These are phyloP conservation scores for Capitulum mitella DNA, from an alignment of 2,888 invertebrate species.

Conservation along the genomic window DNA sequence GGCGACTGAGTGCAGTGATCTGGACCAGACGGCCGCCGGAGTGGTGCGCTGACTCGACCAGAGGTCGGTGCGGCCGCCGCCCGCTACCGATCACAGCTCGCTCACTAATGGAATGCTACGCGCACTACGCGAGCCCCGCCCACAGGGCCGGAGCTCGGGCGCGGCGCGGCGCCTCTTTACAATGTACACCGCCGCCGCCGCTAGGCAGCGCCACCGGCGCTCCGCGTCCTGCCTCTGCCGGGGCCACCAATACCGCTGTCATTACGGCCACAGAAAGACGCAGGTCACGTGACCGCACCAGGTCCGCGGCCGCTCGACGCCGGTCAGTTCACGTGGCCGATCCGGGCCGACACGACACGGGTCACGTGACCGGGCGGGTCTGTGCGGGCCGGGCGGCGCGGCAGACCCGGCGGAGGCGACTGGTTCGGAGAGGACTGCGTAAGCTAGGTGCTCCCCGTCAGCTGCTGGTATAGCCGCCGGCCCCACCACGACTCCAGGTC, in stretches of 20 bases:
- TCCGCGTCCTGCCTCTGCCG: too few relatives aligned
- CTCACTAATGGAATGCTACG: conserved; percentile 8
- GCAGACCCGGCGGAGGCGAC: background rate
- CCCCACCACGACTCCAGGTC: conserved; percentile 43
- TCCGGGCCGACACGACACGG: background rate
- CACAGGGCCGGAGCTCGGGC: too few relatives aligned
- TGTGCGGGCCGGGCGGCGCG: background rate
- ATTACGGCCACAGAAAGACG: background rate
- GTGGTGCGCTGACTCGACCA: too few relatives aligned
- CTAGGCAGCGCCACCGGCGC: background rate
- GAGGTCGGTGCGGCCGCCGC: too few relatives aligned
- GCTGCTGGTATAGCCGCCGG: conserved; percentile 39
- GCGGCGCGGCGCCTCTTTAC: background rate
- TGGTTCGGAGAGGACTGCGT: background rate
- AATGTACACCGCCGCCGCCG: background rate
- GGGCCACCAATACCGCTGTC: too few relatives aligned
- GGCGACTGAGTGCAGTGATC: too few relatives aligned
- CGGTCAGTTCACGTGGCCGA: background rate
- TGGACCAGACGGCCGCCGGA: too few relatives aligned
- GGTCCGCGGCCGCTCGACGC: background rate
- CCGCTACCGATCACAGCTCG: too few relatives aligned
- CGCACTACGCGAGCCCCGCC: too few relatives aligned
- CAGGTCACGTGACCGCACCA: background rate
- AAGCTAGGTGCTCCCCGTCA: conserved; percentile 36
- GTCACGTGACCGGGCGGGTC: background rate